Conservation (phyloP, 2,113 vertebrate species). For the Neolamprologus toae region DNA sequence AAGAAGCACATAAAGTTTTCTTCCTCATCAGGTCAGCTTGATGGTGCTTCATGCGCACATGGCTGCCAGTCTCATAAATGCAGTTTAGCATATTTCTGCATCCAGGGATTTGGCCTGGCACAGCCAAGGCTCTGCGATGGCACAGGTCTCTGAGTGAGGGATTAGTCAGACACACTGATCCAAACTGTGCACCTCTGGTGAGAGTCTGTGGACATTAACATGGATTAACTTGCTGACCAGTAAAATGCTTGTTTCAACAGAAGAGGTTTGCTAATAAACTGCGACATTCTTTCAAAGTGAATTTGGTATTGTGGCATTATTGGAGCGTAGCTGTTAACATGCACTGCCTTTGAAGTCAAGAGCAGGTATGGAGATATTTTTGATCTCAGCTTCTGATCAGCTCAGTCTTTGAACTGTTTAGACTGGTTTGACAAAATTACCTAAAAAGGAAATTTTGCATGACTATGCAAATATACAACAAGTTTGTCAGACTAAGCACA, state of each 20-base stretch:
- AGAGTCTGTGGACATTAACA: not conserved
- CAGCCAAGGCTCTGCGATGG: not conserved
- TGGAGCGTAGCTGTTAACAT: not conserved
- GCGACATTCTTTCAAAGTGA: not conserved
- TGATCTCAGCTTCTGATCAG: not conserved
- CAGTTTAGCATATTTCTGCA: not conserved
- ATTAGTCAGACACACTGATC: slow-evolving; percentile 33
- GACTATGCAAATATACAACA: not conserved
- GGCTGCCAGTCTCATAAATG: not conserved
- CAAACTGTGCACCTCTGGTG: slow-evolving; percentile 15
- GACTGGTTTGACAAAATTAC: not conserved
- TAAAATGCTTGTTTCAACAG: not conserved
- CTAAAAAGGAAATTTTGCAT: not conserved
- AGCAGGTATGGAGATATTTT: not conserved
- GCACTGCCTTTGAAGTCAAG: not conserved
- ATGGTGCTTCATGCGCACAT: not conserved
- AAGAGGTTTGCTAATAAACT: not conserved
- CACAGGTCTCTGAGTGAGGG: slow-evolving; percentile 1
- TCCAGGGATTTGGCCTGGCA: not conserved
- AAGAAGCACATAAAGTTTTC: not conserved
- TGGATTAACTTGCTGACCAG: not conserved
- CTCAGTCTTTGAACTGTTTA: not conserved
- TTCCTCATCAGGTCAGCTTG: not conserved
- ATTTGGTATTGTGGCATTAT: not conserved
- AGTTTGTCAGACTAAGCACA: not conserved